phyloP scores from a whole-genome alignment of 2,888 invertebrate species.

The Parapristionchus giblindavisi region DNA sequence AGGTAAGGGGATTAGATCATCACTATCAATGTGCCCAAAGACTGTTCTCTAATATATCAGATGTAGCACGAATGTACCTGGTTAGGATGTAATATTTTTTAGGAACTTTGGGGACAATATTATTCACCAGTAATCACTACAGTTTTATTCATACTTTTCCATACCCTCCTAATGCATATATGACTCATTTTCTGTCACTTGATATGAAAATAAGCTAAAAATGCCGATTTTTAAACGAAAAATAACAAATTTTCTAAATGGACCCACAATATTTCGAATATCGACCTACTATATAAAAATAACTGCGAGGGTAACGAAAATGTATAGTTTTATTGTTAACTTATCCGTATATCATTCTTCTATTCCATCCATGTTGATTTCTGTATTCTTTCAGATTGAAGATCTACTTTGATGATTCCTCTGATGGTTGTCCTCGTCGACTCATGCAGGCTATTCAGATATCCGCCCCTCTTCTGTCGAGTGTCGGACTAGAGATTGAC shows the following conservation, averaged over 20 bases:
- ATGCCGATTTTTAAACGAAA: too few relatives aligned
- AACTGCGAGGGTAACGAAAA: too few relatives aligned
- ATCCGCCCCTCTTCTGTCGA: constrained; percentile 49
- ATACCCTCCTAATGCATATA: too few relatives aligned
- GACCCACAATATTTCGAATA: too few relatives aligned
- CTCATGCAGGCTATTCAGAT: constrained; percentile 62
- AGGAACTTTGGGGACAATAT: background rate
- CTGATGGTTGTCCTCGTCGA: constrained; percentile 53
- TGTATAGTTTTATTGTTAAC: too few relatives aligned
- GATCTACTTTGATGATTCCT: constrained; percentile 60
- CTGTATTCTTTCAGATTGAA: constrained; percentile 49
- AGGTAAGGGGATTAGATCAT: constrained; percentile 36
- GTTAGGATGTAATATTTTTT: too few relatives aligned
- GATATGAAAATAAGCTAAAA: too few relatives aligned
- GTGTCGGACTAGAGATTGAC: constrained; percentile 57
- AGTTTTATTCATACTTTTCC: background rate
- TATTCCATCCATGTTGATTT: background rate
- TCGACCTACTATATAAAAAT: too few relatives aligned
- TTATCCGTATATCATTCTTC: background rate
- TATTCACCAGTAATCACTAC: background rate
- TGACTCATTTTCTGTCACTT: too few relatives aligned
- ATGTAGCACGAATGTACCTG: too few relatives aligned
- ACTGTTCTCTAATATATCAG: too few relatives aligned
- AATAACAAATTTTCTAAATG: too few relatives aligned
- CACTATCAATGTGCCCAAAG: background rate